A percentile compares a stretch with the other conserved stretches of the same genome.
Conservation (phyloP, 2,888 invertebrate species). For the Eupithecia subumbrata region DNA sequence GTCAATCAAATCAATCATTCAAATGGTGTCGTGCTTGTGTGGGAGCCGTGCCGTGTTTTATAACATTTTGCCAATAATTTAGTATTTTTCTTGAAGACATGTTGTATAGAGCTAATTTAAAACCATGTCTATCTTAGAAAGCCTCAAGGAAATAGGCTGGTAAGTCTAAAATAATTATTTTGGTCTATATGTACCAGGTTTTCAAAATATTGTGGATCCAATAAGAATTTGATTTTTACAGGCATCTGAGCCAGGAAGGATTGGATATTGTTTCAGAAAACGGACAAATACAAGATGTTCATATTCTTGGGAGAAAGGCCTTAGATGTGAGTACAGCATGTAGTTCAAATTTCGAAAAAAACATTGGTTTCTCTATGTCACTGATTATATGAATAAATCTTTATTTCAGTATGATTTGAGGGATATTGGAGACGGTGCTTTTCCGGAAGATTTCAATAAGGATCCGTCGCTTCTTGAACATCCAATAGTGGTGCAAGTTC, state of each 20-base stretch:
- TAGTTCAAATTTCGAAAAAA: conserved; percentile 28
- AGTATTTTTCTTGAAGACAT: conserved; percentile 70
- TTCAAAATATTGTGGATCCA: conserved; percentile 31
- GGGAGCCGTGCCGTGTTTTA: conserved; percentile 61
- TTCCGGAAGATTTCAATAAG: conserved; percentile 88
- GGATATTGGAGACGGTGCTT: conserved; percentile 90
- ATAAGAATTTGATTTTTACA: conserved; percentile 69
- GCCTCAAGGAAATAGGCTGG: conserved; percentile 88
- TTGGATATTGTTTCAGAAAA: conserved; percentile 86
- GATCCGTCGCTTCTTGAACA: conserved; percentile 79
- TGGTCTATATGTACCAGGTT: background rate
- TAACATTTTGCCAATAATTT: conserved; percentile 56
- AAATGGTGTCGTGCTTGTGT: conserved; percentile 38
- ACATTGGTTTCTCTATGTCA: conserved; percentile 40
- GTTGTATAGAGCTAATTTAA: conserved; percentile 62
- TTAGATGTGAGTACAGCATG: conserved; percentile 86
- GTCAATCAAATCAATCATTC: background rate
- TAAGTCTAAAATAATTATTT: conserved; percentile 60
- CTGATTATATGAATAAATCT: conserved; percentile 36
- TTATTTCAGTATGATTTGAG: conserved; percentile 88
- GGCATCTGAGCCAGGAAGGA: conserved; percentile 90
- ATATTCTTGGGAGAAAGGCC: conserved; percentile 86
- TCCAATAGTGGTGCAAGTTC: conserved; percentile 92
- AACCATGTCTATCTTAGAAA: conserved; percentile 86
- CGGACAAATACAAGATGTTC: conserved; percentile 85